A percentile compares a stretch with the other conserved stretches of the same genome.
These are phyloP conservation scores for Acromyrmex echinatior DNA, from an alignment of 1,140 invertebrate genomes.

Conservation along the genomic window DNA sequence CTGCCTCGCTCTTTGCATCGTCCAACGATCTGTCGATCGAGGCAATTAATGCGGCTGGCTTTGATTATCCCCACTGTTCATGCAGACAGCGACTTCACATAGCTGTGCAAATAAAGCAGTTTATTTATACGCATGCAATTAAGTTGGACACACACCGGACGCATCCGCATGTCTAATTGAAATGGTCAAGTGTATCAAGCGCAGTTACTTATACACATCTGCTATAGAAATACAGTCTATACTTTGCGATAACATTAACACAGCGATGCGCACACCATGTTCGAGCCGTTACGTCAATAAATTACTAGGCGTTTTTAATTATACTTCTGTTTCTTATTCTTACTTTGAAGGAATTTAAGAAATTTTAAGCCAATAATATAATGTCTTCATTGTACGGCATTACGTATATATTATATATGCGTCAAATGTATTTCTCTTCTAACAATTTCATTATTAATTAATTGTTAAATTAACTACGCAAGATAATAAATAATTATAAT, in stretches of 20 bases:
- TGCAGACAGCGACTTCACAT: conserved; percentile 20
- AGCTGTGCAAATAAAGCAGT: conserved; percentile 70
- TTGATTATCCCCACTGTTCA: conserved; percentile 64
- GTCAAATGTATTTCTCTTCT: neutral
- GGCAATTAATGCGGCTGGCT: conserved; percentile 71
- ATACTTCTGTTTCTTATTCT: neutral
- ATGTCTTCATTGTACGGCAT: neutral
- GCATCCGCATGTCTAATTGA: conserved; percentile 56
- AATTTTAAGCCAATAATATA: no score
- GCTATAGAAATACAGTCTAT: conserved; percentile 15
- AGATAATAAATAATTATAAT: neutral
- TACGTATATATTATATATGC: neutral
- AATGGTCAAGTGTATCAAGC: conserved; percentile 61
- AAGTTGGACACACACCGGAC: conserved; percentile 51
- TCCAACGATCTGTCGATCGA: conserved; percentile 61
- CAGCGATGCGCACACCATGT: conserved; percentile 3
- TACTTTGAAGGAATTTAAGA: neutral
- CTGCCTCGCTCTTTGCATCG: conserved; percentile 37
- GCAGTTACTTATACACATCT: conserved; percentile 48
- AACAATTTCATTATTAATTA: neutral
- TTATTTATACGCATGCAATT: conserved; percentile 74
- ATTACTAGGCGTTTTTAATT: neutral
- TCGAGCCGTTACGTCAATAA: conserved; percentile 14
- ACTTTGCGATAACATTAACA: conserved; percentile 59
- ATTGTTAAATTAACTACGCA: neutral